Evolutionary conservation across 2,888 invertebrate genomes (phyloP), one percentile per base, ranked within the genome.

Genomic region (Theodoxus fluviatilis): DNA sequence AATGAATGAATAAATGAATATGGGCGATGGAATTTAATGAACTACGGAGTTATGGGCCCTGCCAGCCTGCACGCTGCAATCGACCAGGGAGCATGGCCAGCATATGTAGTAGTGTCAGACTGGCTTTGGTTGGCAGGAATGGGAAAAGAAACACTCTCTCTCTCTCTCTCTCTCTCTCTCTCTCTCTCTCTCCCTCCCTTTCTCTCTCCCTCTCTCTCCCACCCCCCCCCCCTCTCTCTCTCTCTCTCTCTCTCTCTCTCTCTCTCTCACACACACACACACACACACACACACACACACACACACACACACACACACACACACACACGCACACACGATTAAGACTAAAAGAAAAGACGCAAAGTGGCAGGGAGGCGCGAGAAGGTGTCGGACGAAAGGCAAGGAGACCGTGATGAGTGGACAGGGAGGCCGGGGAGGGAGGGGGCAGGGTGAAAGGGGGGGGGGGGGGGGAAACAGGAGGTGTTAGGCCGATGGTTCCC

Each of bases 241-340:
- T 9, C 57, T 3, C 52, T 22, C 52, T 6, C 52, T 22, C 52
- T 6, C 52, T 22, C 52, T 6, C 52, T 22, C 52, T 22, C 52
- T 22, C 52, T 22, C 52, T 22, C 52, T 22, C 52, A 18, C 52
- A 52, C 52, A 52, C 52, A 18, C 52, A 18, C 52, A 18, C 52
- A 18, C 52, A 52, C 52, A 18, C 52, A 61, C 12, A 25, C 61
- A 33, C 61, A 25, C 61, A 61, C 61, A 40, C 28, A 65, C 65
- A 38, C 40, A 65, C 65, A 65, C 43, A 65, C 65, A 65, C 43
- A 43, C 65, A 65, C n/a, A 43, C 65, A 65, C 43, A 65, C 43
- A 52, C 52, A 18, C 52, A 9, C 52, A 52, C 52, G 25, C 52
- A 52, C 52, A 52, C 52, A 52, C 52, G 31, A 7, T 47, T 18